Evolutionary conservation across 2,113 vertebrate species (phyloP).

Genomic region (Dunckerocampus dactyliophorus): DNA sequence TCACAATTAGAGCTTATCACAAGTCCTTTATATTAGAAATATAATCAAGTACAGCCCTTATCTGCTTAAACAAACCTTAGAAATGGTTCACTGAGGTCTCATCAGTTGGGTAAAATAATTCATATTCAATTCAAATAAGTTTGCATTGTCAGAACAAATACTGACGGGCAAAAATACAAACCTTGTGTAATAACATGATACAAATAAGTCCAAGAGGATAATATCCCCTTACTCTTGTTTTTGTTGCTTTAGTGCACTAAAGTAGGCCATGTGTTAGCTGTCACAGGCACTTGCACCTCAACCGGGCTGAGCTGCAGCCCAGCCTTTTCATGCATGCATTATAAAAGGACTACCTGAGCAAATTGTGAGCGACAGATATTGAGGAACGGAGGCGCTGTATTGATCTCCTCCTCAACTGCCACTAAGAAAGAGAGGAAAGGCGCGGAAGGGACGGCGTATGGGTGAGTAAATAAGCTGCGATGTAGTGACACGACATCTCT

Average conservation of each 20-base stretch:
- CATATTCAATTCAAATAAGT: too few species aligned
- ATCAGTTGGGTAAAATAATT: too few species aligned
- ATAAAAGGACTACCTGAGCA: conserved; percentile 43
- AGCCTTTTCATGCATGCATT: conserved; percentile 37
- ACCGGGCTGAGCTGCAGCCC: conserved; percentile 5
- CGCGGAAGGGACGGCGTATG: conserved; percentile 4
- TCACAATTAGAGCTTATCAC: not conserved
- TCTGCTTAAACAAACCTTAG: too few species aligned
- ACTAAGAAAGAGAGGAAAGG: conserved; percentile 1
- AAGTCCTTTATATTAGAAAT: too few species aligned
- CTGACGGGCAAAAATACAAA: too few species aligned
- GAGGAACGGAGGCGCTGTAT: conserved; percentile 44
- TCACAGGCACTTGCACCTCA: conserved; percentile 3
- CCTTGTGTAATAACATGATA: too few species aligned
- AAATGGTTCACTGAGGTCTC: too few species aligned
- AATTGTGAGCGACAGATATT: conserved; percentile 56
- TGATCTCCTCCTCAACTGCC: conserved; percentile 36
- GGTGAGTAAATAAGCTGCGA: conserved; percentile 30
- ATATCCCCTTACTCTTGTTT: too few species aligned
- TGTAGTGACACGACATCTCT: conserved; percentile 4
- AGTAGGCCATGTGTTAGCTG: not conserved
- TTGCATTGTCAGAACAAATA: too few species aligned
- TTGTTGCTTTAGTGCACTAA: too few species aligned
- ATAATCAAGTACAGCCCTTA: too few species aligned
- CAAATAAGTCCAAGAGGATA: too few species aligned